Evolutionary conservation across 64 coral and sea anemone species (phyloP).

Genomic region (Acropora yongei): DNA sequence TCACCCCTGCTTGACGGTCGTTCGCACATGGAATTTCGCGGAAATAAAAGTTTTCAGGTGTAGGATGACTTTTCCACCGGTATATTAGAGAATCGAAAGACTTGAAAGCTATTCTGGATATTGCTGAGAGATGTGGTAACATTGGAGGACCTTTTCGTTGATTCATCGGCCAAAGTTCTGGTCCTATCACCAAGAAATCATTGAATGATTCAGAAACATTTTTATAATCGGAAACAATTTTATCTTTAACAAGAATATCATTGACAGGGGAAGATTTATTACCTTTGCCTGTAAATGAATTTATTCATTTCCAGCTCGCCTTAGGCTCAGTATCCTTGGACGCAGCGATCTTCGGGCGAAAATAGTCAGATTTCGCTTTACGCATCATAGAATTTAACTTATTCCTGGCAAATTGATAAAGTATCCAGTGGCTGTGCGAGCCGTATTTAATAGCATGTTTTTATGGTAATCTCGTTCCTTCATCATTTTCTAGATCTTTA

Average conservation of each 20-base stretch:
- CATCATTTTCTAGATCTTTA: too few relatives aligned
- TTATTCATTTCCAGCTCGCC: not conserved
- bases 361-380: slow-evolving; percentile 33
- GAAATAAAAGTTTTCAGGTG: too few relatives aligned
- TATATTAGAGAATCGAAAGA: not conserved
- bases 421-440: slow-evolving; percentile 38
- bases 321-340: not conserved
- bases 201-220: too few relatives aligned
- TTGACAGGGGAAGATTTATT: not conserved
- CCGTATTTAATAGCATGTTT: slow-evolving; percentile 52
- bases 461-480: slow-evolving; percentile 41
- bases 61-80: not conserved
- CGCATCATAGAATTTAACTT: slow-evolving; percentile 25
- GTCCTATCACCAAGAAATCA: not conserved
- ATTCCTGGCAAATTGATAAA: slow-evolving; percentile 38
- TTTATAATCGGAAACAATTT: not conserved
- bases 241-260: not conserved
- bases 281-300: not conserved
- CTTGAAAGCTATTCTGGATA: not conserved
- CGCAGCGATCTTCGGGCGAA: slow-evolving; percentile 36
- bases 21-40: too few relatives aligned
- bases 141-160: not conserved
- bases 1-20: too few relatives aligned
- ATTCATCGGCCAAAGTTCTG: not conserved
- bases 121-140: not conserved